Percentiles rank a stretch among this genome's conserved stretches.
phyloP scores from a whole-genome alignment of 2,113 vertebrate species.

The Elachura formosa region DNA sequence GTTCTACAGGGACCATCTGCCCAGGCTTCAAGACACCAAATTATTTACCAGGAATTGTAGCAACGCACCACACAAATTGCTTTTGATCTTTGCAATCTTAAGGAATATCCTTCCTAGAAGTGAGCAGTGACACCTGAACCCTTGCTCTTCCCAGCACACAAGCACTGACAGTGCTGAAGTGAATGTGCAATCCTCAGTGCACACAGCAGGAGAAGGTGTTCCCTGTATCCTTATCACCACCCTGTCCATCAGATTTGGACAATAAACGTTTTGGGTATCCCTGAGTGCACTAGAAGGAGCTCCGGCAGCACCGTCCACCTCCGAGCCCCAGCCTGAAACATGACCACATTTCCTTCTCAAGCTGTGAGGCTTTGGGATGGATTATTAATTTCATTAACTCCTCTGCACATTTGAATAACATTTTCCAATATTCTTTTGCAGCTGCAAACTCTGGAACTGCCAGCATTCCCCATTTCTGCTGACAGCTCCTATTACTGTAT shows the following conservation, averaged over 20 bases:
- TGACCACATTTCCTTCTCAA: neutral
- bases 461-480: neutral
- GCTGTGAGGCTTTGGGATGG: neutral
- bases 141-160: neutral
- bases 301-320: neutral
- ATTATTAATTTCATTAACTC: neutral
- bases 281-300: neutral
- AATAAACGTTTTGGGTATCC: rapidly evolving
- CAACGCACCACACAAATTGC: neutral
- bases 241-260: neutral
- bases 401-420: neutral
- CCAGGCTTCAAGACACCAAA: neutral
- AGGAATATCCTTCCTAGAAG: neutral
- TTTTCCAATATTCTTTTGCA: neutral
- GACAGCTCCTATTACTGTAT: neutral
- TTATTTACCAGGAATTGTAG: neutral
- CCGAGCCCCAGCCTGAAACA: neutral
- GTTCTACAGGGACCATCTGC: neutral
- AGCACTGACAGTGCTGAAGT: neutral
- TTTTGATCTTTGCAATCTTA: neutral
- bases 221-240: neutral
- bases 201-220: neutral
- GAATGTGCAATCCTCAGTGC: neutral
- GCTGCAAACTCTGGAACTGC: neutral
- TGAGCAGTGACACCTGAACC: neutral